Evolutionary conservation across 1,140 invertebrate genomes (phyloP), one percentile per base, ranked within the genome.

Genomic region (Scylla paramamosain): DNA sequence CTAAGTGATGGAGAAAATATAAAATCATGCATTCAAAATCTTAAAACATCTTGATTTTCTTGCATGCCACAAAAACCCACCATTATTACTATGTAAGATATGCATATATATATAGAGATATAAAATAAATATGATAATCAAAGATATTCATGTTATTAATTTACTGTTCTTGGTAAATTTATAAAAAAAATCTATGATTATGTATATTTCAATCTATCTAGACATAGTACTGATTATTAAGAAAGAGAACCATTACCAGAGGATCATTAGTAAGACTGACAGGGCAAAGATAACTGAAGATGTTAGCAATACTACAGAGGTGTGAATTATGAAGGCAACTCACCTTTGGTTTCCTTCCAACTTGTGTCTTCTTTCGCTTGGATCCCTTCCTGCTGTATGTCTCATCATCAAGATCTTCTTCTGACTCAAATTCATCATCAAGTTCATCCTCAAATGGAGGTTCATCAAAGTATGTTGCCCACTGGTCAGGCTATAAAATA

Each of bases 391-490:
- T 88, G 59, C 90, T 95, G 46, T 95, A 95, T 0, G 95, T 95
- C 82, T 95, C 95, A 83, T 95, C 95, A n/a, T 95, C 95, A 91
- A 95, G 93, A 91, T 95, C 95, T 77, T 95, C 95, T 25, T 95
- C 95, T 0, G 87, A 91, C 46, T 95, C 95, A 91, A 95, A 95
- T 25, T 95, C 95, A 84, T 95, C 95, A 28, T 95, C 95, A 31
- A 95, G 84, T 31, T 95, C 95, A 45, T 95, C 95, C 82, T 95
- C 95, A 93, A 83, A 95, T n/a, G 89, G 67, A 45, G 39, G 25
- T 7, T 95, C 89, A 48, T 95, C 95, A 46, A 93, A 93, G 32
- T 82, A 95, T 0, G 91, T 89, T 88, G 95, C 92, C 95, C 95
- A 95, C 25, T 93, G 92, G 7, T 95, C 95, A 32, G 88, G 67